Conservation (phyloP, 2,113 vertebrate species). For the Ciconia stormi region DNA sequence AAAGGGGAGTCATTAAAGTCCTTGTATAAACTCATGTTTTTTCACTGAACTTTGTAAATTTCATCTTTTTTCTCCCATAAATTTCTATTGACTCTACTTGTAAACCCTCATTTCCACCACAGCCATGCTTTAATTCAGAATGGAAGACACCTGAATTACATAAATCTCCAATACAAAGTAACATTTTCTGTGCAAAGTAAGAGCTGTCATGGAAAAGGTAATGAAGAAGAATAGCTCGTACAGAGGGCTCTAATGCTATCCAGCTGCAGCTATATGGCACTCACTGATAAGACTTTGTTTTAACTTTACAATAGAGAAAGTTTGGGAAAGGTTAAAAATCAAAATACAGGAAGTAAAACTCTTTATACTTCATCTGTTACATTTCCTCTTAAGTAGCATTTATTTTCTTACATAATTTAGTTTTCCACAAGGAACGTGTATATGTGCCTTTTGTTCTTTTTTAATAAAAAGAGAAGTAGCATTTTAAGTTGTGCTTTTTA, state of each 20-base stretch:
- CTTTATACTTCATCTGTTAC: slow-evolving; percentile 75
- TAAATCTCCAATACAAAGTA: slow-evolving; percentile 90
- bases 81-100: slow-evolving; percentile 10
- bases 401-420: slow-evolving; percentile 68
- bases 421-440: slow-evolving; percentile 47
- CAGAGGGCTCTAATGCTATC: slow-evolving; percentile 88
- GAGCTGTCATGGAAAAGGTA: slow-evolving; percentile 86
- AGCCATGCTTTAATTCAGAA: slow-evolving; percentile 73
- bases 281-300: slow-evolving; percentile 80
- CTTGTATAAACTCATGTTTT: background rate
- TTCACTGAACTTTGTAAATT: background rate
- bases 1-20: background rate
- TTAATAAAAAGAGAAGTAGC: slow-evolving; percentile 12
- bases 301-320: slow-evolving; percentile 78
- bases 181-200: slow-evolving; percentile 85
- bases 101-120: slow-evolving; percentile 32
- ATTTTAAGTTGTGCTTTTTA: slow-evolving; percentile 23
- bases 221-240: slow-evolving; percentile 92
- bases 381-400: slow-evolving; percentile 71
- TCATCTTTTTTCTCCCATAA: background rate
- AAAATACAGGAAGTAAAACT: slow-evolving; percentile 74
- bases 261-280: slow-evolving; percentile 88
- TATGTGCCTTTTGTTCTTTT: background rate
- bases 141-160: slow-evolving; percentile 85
- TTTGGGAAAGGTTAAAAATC: slow-evolving; percentile 78